Base-by-base conservation (phyloP, 2,797 vertebrate species). In the Micrastur ruficollis region DNA sequence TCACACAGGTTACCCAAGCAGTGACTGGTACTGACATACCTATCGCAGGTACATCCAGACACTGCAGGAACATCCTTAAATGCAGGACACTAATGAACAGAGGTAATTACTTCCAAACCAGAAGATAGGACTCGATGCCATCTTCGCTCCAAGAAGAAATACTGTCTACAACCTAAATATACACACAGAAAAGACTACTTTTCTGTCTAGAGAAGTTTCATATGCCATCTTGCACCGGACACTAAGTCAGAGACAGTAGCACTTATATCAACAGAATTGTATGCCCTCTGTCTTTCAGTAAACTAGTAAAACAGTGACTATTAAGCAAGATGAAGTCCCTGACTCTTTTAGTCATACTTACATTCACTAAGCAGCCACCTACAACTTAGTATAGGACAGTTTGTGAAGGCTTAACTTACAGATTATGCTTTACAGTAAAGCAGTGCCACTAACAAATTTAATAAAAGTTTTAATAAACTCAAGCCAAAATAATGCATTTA, bases 1-100 rank as follows among this genome's bases (percentile, higher is more conserved):
- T n/a, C 22, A 44, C 2, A 3, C 14, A 58, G 58, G 36, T 20
- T 32, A 59, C 44, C 16, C 0, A 0, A 40, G 40, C 46, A 59
- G 49, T 7, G 56, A 68, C 62, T 25, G 8, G 8, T 12, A 19
- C 1, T 19, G 66, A 78, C 68, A 17, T 12, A 5, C 12, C 65
- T 1, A 5, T 8, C 23, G 4, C 46, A 75, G 38, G 31, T 27
- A 36, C 1, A 3, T 53, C 19, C 61, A 63, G 46, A 44, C 22
- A 52, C 11, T 15, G 56, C 80, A 15, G n/a, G 0, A 9, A 58
- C 27, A 40, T 4, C 61, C 52, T 47, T 16, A 40, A 47, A 71
- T 7, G 11, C 29, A 49, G 47, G 59, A 44, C 9, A 17, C 36
- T 59, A 46, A 44, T 0, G 4, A 82, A 36, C 31, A 91, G 38